Percentiles rank a stretch among this genome's conserved stretches.
Conservation (phyloP, 2,797 vertebrate species). For the Lepilemur ruficaudatus region DNA sequence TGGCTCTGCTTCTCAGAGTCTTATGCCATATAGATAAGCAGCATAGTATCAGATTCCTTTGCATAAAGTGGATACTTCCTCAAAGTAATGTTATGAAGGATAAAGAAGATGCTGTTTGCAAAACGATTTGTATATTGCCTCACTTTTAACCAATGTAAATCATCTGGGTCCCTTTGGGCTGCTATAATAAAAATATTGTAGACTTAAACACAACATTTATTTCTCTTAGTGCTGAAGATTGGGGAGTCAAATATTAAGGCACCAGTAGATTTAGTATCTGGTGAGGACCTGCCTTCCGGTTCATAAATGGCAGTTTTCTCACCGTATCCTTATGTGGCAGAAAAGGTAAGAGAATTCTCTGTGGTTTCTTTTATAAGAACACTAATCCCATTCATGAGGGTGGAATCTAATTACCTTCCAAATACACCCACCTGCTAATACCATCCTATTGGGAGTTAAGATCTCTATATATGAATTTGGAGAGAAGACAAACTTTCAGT, state of each 20-base stretch:
- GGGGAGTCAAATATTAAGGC: rapidly evolving
- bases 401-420: not conserved
- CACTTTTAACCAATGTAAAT: not conserved
- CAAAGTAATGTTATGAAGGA: not conserved
- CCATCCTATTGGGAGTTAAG: not conserved
- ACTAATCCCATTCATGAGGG: not conserved
- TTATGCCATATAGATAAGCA: not conserved
- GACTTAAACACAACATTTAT: not conserved
- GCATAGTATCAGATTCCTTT: not conserved
- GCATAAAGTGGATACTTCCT: not conserved
- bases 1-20: not conserved
- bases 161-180: not conserved
- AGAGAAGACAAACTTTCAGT: not conserved
- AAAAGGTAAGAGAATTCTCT: not conserved
- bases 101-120: not conserved
- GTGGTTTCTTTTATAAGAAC: not conserved
- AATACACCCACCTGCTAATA: not conserved
- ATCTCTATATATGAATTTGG: not conserved
- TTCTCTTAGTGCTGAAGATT: not conserved
- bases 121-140: not conserved
- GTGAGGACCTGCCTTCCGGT: not conserved
- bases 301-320: not conserved
- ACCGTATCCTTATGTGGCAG: not conserved
- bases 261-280: not conserved
- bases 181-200: not conserved